These are phyloP conservation scores for Pseudopodoces humilis DNA, from an alignment of 2,113 vertebrate species.

Conservation along the genomic window DNA sequence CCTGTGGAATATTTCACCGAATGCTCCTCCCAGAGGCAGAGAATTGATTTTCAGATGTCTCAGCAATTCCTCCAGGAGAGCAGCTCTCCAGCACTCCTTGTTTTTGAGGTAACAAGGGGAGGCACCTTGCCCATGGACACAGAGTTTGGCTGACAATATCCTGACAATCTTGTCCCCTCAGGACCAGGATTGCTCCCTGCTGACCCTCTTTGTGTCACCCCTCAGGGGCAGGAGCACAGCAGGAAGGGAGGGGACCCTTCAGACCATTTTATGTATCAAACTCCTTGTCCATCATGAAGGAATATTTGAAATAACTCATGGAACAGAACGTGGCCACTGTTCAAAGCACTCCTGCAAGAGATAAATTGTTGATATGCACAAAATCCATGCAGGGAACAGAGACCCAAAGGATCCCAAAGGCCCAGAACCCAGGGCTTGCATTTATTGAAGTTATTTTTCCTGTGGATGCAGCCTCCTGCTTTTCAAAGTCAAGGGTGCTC, in stretches of 20 bases:
- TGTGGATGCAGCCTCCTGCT: not conserved
- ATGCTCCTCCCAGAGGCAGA: not conserved
- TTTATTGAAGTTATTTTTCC: not conserved
- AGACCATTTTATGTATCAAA: too few species aligned
- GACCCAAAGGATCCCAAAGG: not conserved
- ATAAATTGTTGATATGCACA: not conserved
- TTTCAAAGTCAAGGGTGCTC: not conserved
- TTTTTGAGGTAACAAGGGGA: not conserved
- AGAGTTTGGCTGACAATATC: not conserved
- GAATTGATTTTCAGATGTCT: not conserved
- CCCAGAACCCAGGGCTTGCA: not conserved
- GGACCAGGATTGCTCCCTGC: not conserved
- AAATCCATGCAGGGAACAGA: not conserved
- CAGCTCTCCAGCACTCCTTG: not conserved
- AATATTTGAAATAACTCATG: not conserved
- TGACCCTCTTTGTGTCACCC: not conserved
- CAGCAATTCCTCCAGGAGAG: not conserved
- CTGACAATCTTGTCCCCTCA: not conserved
- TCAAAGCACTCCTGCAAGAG: not conserved
- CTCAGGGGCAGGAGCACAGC: not conserved
- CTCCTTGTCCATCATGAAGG: not conserved
- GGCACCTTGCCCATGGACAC: rapidly evolving
- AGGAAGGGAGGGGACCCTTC: not conserved
- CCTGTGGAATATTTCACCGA: not conserved
- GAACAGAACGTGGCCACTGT: not conserved